Conservation (phyloP, 2,797 vertebrate genomes). For the Rhinophrynus dorsalis region DNA sequence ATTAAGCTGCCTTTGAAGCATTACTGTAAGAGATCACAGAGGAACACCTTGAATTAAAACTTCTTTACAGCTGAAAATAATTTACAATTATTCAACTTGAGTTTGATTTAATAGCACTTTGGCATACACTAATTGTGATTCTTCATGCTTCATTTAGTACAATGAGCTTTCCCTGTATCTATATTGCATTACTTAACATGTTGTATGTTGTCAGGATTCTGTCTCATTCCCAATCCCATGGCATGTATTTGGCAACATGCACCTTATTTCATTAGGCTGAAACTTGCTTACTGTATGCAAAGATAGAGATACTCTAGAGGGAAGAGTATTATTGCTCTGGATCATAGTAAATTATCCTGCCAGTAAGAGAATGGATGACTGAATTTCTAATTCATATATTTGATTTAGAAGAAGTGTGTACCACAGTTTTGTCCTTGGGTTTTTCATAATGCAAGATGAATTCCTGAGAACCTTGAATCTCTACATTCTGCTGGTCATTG, state of each 20-base stretch:
- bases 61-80: background rate
- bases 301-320: background rate
- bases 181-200: background rate
- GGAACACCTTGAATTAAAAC: background rate
- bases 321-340: background rate
- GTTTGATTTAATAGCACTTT: background rate
- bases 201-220: background rate
- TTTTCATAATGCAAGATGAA: background rate
- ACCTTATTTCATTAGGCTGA: background rate
- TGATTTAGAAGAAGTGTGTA: background rate
- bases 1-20: slow-evolving; percentile 27
- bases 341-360: background rate
- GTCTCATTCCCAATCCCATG: background rate
- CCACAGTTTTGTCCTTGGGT: background rate
- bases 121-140: slow-evolving; percentile 4
- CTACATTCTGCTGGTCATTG: too few relatives aligned
- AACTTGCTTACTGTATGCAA: background rate
- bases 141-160: background rate
- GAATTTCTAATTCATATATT: background rate
- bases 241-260: background rate
- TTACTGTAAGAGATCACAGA: slow-evolving; percentile 7
- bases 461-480: too few relatives aligned
- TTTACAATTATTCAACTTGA: slow-evolving; percentile 7
- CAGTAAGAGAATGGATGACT: background rate
- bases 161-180: background rate